Percentiles rank a stretch among this genome's conserved stretches.
Evolutionary conservation across 2,888 invertebrate species (phyloP).

Genomic region (Drosophila borborema): DNA sequence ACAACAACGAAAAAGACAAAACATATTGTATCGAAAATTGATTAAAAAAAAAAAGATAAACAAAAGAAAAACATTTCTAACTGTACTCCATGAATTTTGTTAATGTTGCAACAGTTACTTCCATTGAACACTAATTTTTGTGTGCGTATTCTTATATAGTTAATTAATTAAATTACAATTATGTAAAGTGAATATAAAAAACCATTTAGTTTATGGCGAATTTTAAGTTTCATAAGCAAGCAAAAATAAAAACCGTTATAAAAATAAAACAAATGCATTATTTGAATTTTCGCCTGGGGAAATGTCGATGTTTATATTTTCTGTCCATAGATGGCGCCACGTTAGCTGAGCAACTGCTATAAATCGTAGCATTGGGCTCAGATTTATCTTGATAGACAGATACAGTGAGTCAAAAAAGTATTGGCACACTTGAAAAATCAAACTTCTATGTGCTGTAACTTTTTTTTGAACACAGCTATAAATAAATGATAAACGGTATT

Average conservation of each 20-base stretch:
- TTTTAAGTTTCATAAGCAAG: slow-evolving; percentile 67
- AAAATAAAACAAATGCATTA: slow-evolving; percentile 42
- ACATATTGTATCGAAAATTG: slow-evolving; percentile 18
- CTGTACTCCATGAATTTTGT: slow-evolving; percentile 48
- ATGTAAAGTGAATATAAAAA: slow-evolving; percentile 45
- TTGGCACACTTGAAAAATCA: too few relatives aligned
- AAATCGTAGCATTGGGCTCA: neutral
- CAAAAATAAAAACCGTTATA: slow-evolving; percentile 67
- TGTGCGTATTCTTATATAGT: slow-evolving; percentile 73
- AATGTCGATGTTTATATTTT: neutral
- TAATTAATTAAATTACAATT: slow-evolving; percentile 54
- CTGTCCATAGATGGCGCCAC: neutral
- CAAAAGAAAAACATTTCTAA: slow-evolving; percentile 28
- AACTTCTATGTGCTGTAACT: too few relatives aligned
- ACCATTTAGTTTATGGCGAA: slow-evolving; percentile 67
- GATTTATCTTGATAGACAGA: neutral
- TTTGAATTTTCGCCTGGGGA: neutral
- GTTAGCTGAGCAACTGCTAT: too few relatives aligned
- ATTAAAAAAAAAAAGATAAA: slow-evolving; percentile 10
- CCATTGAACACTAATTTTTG: slow-evolving; percentile 59
- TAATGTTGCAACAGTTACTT: slow-evolving; percentile 62
- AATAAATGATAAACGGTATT: too few relatives aligned
- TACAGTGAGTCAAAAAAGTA: too few relatives aligned
- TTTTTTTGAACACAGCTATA: too few relatives aligned
- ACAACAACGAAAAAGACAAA: slow-evolving; percentile 27